Evolutionary conservation across 2,113 vertebrate species (phyloP), one percentile per base, ranked within the genome.

Genomic region (Mellivora capensis): DNA sequence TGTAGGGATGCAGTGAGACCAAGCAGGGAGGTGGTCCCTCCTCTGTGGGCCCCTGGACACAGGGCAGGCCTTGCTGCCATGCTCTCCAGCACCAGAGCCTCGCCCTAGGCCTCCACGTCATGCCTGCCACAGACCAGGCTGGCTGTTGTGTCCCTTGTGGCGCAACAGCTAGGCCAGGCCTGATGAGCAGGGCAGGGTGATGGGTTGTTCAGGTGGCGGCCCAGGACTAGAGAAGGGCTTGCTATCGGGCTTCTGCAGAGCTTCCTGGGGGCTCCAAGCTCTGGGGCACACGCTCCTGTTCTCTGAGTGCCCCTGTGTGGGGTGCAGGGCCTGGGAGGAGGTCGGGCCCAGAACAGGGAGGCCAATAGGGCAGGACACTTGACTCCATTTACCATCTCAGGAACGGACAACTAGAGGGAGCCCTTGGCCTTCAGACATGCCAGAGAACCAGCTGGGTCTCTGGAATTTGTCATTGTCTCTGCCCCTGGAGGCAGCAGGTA

Each of bases 1-100:
- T 52, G 12, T 54, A 5, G 0, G 7, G 11, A 12, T 5, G 0
- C 17, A 1, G 0, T 13, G 25, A n/a, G 11, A 20, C 6, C 14
- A 9, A 20, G 87, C 31, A 6, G 21, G 54, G 31, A 62, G 21
- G 21, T 9, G 21, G 39, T 13, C 39, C 31, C 1, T 62, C 29
- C 31, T 25, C 0, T 8, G 0, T 17, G 15, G 23, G 57, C 6
- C 21, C 13, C 47, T 54, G 47, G 47, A 34, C 34, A 23, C 25
- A 44, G n/a, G 20, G 79, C 1, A 17, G 29, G 49, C 47, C 79
- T 37, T 25, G 27, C 67, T 57, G 5, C 69, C 13, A 0, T n/a
- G 34, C n/a, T 76, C 29, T 54, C 21, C 29, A 2, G 2, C 21
- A 13, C n/a, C 0, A 2, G 72, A 77, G 18, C 71, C 57, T 31